Evolutionary conservation across 2,113 vertebrate genomes (phyloP).

Genomic region (Mustela nigripes): DNA sequence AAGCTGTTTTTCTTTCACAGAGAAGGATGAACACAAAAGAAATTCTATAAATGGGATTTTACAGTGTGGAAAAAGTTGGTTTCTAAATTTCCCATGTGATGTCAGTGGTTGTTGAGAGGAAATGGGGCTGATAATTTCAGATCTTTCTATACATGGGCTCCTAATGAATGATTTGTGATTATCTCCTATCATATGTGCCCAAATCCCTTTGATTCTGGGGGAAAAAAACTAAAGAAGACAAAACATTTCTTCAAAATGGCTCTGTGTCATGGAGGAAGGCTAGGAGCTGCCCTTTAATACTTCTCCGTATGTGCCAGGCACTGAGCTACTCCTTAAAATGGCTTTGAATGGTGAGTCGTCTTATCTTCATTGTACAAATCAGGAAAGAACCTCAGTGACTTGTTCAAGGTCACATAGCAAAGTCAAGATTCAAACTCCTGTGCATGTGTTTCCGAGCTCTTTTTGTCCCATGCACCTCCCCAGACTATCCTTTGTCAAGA

Average conservation of each 20-base stretch:
- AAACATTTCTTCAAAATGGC: background rate
- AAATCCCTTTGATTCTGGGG: slow-evolving; percentile 19
- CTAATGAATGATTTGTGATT: slow-evolving; percentile 67
- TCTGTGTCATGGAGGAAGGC: background rate
- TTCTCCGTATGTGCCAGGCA: background rate
- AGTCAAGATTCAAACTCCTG: background rate
- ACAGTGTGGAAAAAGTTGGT: slow-evolving; percentile 58
- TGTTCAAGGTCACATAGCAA: background rate
- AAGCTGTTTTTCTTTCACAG: background rate
- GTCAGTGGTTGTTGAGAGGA: slow-evolving; percentile 48
- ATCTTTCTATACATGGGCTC: slow-evolving; percentile 25
- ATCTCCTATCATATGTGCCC: slow-evolving; percentile 22
- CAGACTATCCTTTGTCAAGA: background rate
- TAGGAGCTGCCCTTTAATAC: background rate
- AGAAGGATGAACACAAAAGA: slow-evolving; percentile 63
- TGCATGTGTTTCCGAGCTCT: background rate
- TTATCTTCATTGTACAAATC: background rate
- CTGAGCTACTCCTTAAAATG: background rate
- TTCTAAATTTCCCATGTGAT: slow-evolving; percentile 75
- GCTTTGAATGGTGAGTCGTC: background rate
- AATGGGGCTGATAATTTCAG: slow-evolving; percentile 54
- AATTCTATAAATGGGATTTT: slow-evolving; percentile 78
- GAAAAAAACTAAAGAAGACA: background rate
- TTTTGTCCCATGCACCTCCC: background rate
- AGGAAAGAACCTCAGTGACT: background rate